These are phyloP conservation scores for Microcebus ravelobensis DNA, from an alignment of 2,113 vertebrate genomes.

Conservation along the genomic window DNA sequence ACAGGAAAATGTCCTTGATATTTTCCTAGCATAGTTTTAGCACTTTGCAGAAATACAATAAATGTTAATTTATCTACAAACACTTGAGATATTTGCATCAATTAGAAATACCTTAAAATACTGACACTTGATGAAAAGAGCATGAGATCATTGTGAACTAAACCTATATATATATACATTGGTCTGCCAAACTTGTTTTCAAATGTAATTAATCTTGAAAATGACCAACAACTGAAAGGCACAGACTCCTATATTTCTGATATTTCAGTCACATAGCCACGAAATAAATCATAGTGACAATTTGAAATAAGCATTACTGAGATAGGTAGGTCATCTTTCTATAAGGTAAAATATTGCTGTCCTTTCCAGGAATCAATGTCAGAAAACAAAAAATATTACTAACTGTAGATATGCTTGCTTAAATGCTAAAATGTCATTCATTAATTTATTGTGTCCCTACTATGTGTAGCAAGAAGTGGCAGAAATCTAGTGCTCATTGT, in stretches of 20 bases:
- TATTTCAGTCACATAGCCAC: background rate
- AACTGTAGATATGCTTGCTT: background rate
- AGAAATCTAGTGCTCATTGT: background rate
- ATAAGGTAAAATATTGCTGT: background rate
- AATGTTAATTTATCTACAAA: background rate
- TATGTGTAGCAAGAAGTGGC: background rate
- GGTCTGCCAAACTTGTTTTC: background rate
- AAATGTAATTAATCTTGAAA: conserved; percentile 29
- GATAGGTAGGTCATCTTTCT: background rate
- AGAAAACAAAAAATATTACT: background rate
- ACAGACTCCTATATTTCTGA: background rate
- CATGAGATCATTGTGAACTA: background rate
- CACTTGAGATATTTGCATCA: background rate
- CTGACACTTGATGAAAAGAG: background rate
- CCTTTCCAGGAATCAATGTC: background rate
- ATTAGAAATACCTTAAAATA: background rate
- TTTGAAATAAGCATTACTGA: background rate
- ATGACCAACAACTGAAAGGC: background rate
- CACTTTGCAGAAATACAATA: background rate
- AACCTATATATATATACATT: background rate
- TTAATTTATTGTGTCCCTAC: background rate
- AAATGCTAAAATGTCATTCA: background rate
- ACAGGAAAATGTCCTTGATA: background rate
- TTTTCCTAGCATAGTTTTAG: background rate
- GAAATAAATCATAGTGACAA: background rate